Conservation (phyloP, 1,140 invertebrate species). For the Drosophila micromelanica region DNA sequence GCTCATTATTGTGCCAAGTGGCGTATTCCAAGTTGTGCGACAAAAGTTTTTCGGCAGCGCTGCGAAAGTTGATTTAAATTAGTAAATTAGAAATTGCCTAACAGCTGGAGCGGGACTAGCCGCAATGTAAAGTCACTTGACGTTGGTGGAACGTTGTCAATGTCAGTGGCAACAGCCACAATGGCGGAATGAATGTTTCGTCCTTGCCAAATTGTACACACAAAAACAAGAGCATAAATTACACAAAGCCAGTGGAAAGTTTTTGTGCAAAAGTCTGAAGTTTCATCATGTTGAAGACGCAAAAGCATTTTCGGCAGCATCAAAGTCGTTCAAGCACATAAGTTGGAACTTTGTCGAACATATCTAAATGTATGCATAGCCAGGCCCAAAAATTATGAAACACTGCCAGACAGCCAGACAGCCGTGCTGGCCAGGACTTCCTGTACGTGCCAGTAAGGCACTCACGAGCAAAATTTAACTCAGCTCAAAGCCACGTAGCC, state of each 20-base stretch:
- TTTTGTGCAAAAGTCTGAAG: constrained; percentile 48
- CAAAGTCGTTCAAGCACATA: constrained; percentile 71
- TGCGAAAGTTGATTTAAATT: constrained; percentile 78
- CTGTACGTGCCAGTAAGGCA: constrained; percentile 49
- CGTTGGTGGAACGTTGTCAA: constrained; percentile 70
- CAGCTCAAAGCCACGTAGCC: constrained; percentile 49
- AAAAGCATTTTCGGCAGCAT: constrained; percentile 69
- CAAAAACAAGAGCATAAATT: constrained; percentile 78
- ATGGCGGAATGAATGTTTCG: constrained; percentile 6
- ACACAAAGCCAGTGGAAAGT: constrained; percentile 61
- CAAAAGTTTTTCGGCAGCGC: constrained; percentile 41
- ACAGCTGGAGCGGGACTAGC: constrained; percentile 28
- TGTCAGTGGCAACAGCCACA: constrained; percentile 53
- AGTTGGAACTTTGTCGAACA: constrained; percentile 53
- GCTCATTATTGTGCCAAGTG: constrained; percentile 66
- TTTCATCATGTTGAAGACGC: constrained; percentile 42
- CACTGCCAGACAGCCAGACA: constrained; percentile 26
- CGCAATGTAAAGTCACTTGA: constrained; percentile 27
- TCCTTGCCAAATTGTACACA: constrained; percentile 50
- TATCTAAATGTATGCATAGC: constrained; percentile 54
- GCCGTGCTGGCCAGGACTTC: constrained; percentile 11
- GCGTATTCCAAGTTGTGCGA: constrained; percentile 26
- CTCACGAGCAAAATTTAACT: constrained; percentile 32
- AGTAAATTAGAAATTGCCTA: constrained; percentile 73
- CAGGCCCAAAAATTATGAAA: constrained; percentile 63